These are phyloP conservation scores for Pardalotus punctatus DNA, from an alignment of 2,113 vertebrate species.

Conservation along the genomic window DNA sequence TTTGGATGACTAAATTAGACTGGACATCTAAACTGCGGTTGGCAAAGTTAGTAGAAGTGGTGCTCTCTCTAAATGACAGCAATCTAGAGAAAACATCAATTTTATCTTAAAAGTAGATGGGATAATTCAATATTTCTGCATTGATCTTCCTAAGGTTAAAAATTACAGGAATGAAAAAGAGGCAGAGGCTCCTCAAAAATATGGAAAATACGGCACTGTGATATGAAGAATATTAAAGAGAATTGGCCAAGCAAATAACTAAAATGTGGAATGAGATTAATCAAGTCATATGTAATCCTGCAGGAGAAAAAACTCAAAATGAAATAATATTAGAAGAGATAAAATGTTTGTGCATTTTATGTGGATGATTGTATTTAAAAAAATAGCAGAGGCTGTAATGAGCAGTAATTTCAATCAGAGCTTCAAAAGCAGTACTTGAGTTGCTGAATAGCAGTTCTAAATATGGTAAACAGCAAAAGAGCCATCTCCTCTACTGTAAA, in stretches of 20 bases:
- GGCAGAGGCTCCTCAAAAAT: background rate
- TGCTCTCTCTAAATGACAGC: background rate
- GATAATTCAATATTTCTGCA: background rate
- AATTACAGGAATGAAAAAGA: background rate
- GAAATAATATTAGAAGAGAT: background rate
- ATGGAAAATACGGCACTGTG: background rate
- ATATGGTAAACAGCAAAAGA: constrained; percentile 41
- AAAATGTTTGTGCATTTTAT: constrained; percentile 45
- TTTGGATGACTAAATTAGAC: background rate
- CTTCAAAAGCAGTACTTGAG: constrained; percentile 52
- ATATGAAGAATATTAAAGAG: background rate
- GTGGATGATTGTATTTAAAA: constrained; percentile 43
- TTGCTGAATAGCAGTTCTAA: constrained; percentile 47
- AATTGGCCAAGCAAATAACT: background rate
- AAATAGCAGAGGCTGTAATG: constrained; percentile 37
- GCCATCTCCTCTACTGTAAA: background rate
- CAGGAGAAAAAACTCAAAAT: background rate
- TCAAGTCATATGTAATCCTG: background rate
- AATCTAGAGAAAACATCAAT: background rate
- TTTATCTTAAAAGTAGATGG: background rate
- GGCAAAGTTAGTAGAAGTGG: background rate
- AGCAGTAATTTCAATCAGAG: constrained; percentile 62
- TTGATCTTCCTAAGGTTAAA: constrained; percentile 16
- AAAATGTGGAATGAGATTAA: background rate
- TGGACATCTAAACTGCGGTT: background rate